Base-by-base conservation (phyloP, 2,797 vertebrate species). In the Sylvilagus floridanus region DNA sequence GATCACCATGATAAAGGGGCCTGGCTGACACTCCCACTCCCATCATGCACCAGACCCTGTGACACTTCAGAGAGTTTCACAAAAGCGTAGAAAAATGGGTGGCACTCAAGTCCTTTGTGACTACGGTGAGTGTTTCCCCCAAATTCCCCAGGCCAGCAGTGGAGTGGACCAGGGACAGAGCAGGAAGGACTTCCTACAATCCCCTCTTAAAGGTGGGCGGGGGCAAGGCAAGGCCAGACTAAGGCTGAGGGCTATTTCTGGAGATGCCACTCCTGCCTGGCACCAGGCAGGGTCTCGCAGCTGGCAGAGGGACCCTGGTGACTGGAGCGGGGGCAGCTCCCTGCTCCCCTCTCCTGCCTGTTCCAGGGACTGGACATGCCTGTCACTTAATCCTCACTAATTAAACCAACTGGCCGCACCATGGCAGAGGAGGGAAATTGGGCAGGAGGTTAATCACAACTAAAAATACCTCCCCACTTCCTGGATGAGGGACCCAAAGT, bases 371-470 rank as follows among this genome's bases (percentile, higher is more conserved):
- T 63, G 24, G 65, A 89, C 84, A 69, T 63, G 54, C 69, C 37
- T 81, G 66, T 52, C 16, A 16, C 81, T 84, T 94, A 92, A 93
- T 95, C 84, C 90, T 35, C 35, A 35, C 35, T 93, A 92, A 96
- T 97, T 90, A 96, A 82, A 92, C 85, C 94, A 90, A 96, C 87
- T 94, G 95, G 92, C 84, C 72, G 86, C 30, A 79, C 95, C 90
- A 76, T 42, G 22, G 0, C 65, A 65, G 75, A 75, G 84, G 71
- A 63, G 37, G 28, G n/a, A 85, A 79, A 50, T 24, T 77, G 96
- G 88, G 81, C 2, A 0, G 84, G 88, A 96, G 93, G 95, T 97
- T 94, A 94, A 96, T 93, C 90, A 96, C 84, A 90, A 91, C 96
- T 96, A 96, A 96, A 96, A 96, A 93, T 97, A 96, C 28, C 68